phyloP scores from a whole-genome alignment of 2,797 vertebrate genomes.

The Chromis chromis region DNA sequence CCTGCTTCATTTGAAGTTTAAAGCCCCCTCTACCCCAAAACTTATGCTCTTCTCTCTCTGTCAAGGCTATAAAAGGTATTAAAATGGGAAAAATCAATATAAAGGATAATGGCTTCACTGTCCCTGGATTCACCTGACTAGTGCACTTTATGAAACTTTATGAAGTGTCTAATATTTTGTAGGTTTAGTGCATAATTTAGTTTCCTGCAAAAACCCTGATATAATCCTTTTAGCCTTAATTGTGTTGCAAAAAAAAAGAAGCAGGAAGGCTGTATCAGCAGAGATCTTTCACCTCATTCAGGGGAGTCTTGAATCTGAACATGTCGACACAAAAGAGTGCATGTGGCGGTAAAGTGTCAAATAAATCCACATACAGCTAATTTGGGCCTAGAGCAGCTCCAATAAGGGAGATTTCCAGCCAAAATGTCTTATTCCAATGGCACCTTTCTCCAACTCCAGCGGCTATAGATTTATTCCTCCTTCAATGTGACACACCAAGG shows the following conservation, averaged over 20 bases:
- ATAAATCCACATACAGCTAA: constrained; percentile 21
- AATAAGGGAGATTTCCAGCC: not conserved
- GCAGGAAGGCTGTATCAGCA: constrained; percentile 6
- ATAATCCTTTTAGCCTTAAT: constrained; percentile 39
- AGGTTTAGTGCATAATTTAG: constrained; percentile 49
- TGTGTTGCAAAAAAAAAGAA: constrained; percentile 22
- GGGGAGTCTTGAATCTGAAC: not conserved
- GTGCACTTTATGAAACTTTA: constrained; percentile 29
- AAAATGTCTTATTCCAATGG: not conserved
- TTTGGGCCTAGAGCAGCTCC: constrained; percentile 6
- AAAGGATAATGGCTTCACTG: constrained; percentile 31
- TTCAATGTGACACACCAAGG: constrained; percentile 1
- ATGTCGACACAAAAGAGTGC: not conserved
- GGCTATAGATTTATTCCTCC: constrained; percentile 8
- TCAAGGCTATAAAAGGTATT: not conserved
- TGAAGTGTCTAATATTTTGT: constrained; percentile 31
- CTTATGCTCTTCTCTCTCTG: not conserved
- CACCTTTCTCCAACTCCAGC: not conserved
- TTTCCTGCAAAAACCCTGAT: constrained; percentile 36
- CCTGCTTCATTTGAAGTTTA: not conserved
- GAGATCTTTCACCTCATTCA: constrained; percentile 3
- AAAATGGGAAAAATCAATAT: constrained; percentile 20
- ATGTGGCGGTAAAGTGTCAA: constrained; percentile 20
- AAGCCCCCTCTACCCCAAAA: not conserved
- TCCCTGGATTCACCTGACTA: constrained; percentile 36